Conservation (phyloP, 1,140 invertebrate genomes). For the Mylabris phalerata region DNA sequence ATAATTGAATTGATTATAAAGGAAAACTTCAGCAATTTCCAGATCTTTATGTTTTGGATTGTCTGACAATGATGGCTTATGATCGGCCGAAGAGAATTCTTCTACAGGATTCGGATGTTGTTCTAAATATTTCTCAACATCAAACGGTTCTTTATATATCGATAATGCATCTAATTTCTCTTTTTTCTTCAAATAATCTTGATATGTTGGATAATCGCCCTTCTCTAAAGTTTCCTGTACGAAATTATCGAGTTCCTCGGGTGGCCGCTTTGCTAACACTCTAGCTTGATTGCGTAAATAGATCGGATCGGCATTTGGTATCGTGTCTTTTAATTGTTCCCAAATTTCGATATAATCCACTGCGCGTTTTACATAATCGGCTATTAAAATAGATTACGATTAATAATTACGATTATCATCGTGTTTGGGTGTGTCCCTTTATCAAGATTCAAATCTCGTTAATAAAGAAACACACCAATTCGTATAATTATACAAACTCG, state of each 20-base stretch:
- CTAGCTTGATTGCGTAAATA: constrained; percentile 43
- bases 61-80: constrained; percentile 20
- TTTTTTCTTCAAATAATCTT: constrained; percentile 43
- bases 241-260: constrained; percentile 37
- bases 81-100: constrained; percentile 41
- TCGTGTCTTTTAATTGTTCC: constrained; percentile 34
- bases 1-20: constrained; percentile 34
- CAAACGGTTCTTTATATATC: neutral
- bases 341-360: constrained; percentile 37
- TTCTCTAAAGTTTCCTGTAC: constrained; percentile 40
- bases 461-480: neutral
- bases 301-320: constrained; percentile 48
- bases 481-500: constrained; percentile 13
- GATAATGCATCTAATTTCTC: neutral
- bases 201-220: constrained; percentile 48
- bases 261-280: constrained; percentile 20
- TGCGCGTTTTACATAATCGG: constrained; percentile 9
- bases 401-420: too few relatives aligned
- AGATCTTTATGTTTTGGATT: constrained; percentile 20
- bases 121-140: neutral
- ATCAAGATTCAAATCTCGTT: neutral
- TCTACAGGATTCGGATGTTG: constrained; percentile 49
- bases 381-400: neutral
- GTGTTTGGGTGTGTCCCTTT: too few relatives aligned
- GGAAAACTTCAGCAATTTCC: constrained; percentile 35